Evolutionary conservation across 2,113 vertebrate species (phyloP), one percentile per base, ranked within the genome.

Genomic region (Syngnathus typhle): DNA sequence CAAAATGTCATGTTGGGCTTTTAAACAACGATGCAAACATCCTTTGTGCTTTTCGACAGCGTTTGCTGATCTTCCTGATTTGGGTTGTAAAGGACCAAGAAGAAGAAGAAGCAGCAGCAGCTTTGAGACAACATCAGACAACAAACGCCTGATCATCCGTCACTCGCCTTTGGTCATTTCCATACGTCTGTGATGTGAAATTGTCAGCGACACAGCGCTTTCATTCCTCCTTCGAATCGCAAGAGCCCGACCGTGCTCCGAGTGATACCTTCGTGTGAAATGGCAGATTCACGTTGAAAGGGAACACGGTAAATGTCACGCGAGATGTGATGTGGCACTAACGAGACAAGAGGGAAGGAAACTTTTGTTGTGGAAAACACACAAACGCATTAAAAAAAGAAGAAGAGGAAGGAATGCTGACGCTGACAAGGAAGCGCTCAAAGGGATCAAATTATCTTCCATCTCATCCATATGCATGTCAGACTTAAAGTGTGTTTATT

Each of bases 381-480:
- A 77, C 70, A 73, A 71, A 78, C 74, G 79, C 66, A 66, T 52
- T 52, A n/a, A 51, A 21, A 52, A 21, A 11, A 51, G 19, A 19
- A 18, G 18, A 43, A 65, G 67, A 75, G 76, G 67, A 71, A 76
- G 71, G 79, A 73, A 64, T 77, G 85, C 80, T 78, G 77, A 89
- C 79, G 73, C 64, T 78, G 82, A 83, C 87, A 85, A 84, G 77
- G 75, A 88, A 81, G 72, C 55, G 79, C 82, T 88, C 85, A 83
- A 85, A 89, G 86, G 84, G 76, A 76, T 82, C 76, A 85, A 75
- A 80, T 78, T 70, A 70, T 87, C 87, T 81, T 80, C 75, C 85
- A 84, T 82, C 82, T 87, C 88, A 89, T 87, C 71, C 84, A 87
- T 90, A 88, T 88, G 84, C 82, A 88, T 84, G 84, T 32, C 27